A percentile compares a stretch with the other conserved stretches of the same genome.
phyloP scores from a whole-genome alignment of 2,888 invertebrate species.

The Diarsia rubi region DNA sequence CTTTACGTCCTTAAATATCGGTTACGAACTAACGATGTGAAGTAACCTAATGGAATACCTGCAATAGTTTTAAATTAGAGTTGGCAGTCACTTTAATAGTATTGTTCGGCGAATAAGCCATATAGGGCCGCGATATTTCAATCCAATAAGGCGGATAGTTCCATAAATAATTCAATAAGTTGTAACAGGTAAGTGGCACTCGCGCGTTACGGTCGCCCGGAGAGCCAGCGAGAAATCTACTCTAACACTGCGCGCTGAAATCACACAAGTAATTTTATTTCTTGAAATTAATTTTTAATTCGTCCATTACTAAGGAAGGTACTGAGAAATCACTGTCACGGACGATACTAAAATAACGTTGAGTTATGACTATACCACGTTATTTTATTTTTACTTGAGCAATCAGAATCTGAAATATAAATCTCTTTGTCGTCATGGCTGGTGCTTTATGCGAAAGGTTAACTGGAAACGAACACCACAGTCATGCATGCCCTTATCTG shows the following conservation, averaged over 20 bases:
- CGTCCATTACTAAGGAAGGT: conserved; percentile 63
- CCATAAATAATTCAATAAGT: conserved; percentile 89
- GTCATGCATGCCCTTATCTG: conserved; percentile 51
- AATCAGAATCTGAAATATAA: conserved; percentile 21
- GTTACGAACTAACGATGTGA: conserved; percentile 48
- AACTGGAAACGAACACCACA: conserved; percentile 40
- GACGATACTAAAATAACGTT: conserved; percentile 46
- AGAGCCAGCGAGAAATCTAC: conserved; percentile 78
- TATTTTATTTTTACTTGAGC: conserved; percentile 26
- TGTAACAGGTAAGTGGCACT: conserved; percentile 90
- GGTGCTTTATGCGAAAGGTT: conserved; percentile 28
- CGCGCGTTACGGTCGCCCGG: conserved; percentile 84
- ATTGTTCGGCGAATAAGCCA: conserved; percentile 76
- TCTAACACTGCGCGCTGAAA: conserved; percentile 74
- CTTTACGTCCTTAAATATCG: conserved; percentile 55
- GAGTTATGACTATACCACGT: conserved; percentile 17
- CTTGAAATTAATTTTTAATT: conserved; percentile 84
- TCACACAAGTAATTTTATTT: conserved; percentile 83
- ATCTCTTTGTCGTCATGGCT: conserved; percentile 36
- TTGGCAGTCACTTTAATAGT: conserved; percentile 69
- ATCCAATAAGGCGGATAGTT: conserved; percentile 88
- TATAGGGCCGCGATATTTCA: conserved; percentile 81
- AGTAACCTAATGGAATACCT: conserved; percentile 27
- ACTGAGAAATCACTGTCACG: conserved; percentile 67
- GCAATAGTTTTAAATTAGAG: conserved; percentile 63